Conservation (phyloP, 2,888 invertebrate genomes). For the Helleia helle region DNA sequence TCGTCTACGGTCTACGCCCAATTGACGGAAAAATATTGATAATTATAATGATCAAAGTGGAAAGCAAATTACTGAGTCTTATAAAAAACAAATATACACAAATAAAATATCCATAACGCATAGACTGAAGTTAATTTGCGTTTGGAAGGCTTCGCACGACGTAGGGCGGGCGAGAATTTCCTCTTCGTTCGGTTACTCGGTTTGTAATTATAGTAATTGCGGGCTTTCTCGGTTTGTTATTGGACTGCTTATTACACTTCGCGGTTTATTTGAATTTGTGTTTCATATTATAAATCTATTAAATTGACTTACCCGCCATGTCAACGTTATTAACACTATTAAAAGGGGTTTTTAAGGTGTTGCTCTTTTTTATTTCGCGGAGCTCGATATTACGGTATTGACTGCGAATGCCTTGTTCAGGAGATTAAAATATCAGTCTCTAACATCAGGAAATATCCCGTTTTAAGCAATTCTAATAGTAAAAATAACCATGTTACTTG, state of each 20-base stretch:
- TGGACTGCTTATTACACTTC: slow-evolving; percentile 53
- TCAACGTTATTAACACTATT: too few species aligned
- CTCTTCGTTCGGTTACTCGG: slow-evolving; percentile 66
- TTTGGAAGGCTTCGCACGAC: slow-evolving; percentile 69
- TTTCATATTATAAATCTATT: too few species aligned
- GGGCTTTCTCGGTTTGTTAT: slow-evolving; percentile 63
- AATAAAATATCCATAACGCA: slow-evolving; percentile 4
- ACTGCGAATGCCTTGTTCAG: too few species aligned
- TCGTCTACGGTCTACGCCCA: not conserved
- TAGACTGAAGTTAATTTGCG: slow-evolving; percentile 66
- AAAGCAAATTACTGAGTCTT: too few species aligned
- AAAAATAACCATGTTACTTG: too few species aligned
- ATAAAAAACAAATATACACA: not conserved
- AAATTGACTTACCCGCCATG: too few species aligned
- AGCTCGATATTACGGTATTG: too few species aligned
- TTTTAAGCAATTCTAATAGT: too few species aligned
- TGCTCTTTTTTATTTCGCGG: too few species aligned
- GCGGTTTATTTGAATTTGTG: slow-evolving; percentile 40
- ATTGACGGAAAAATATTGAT: not conserved
- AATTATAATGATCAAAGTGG: not conserved
- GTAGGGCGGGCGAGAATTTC: slow-evolving; percentile 65
- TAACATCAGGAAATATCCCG: too few species aligned
- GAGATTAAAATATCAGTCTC: too few species aligned
- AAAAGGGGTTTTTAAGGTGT: too few species aligned
- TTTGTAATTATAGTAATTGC: slow-evolving; percentile 65